A percentile compares a stretch with the other conserved stretches of the same genome.
Evolutionary conservation across 2,888 invertebrate species (phyloP).

Genomic region (Morinoia aosen): DNA sequence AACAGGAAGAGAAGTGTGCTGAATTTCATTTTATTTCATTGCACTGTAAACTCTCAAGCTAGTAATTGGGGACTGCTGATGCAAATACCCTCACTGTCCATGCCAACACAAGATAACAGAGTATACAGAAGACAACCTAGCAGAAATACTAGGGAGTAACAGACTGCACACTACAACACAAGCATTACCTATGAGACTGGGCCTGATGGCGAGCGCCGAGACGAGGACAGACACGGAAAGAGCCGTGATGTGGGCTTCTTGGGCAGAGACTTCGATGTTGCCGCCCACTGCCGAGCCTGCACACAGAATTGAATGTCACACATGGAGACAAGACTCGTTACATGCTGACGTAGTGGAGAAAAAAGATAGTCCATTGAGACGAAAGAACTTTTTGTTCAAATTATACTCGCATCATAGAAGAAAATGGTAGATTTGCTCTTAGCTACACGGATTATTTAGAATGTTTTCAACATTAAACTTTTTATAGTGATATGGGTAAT

Average conservation of each 20-base stretch:
- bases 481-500: background rate
- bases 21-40: too few species aligned
- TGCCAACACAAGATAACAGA: background rate
- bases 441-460: too few species aligned
- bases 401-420: too few species aligned
- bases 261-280: constrained; percentile 71
- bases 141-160: too few species aligned
- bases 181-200: constrained; percentile 69
- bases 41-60: too few species aligned
- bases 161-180: background rate
- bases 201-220: constrained; percentile 72
- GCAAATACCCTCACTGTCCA: too few species aligned
- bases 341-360: background rate
- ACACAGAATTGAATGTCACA: background rate
- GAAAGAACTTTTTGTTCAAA: too few species aligned
- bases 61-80: too few species aligned
- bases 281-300: constrained; percentile 70
- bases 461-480: background rate
- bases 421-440: too few species aligned
- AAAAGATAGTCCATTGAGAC: too few species aligned
- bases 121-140: background rate
- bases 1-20: too few species aligned
- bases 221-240: constrained; percentile 73
- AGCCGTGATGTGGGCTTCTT: constrained; percentile 72
- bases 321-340: background rate